Evolutionary conservation across 2,113 vertebrate species (phyloP).

Genomic region (Cichladusa arquata): DNA sequence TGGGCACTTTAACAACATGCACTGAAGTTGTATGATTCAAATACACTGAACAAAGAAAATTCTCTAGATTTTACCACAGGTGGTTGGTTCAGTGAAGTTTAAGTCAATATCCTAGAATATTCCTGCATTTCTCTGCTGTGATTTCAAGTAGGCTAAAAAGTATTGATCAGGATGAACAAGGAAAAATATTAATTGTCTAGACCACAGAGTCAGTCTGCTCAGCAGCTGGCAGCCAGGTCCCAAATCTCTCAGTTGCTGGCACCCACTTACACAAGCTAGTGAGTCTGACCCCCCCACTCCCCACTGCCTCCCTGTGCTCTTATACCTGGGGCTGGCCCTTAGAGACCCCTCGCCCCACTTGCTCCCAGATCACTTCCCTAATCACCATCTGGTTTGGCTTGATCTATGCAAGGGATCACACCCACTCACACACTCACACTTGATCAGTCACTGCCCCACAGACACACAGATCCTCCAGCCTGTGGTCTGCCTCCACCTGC

Average conservation of each 20-base stretch:
- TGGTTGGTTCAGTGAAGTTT: background rate
- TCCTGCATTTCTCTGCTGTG: background rate
- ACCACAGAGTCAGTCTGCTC: background rate
- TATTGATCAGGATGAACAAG: background rate
- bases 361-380: background rate
- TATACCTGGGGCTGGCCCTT: background rate
- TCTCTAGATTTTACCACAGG: background rate
- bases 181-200: background rate
- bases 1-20: background rate
- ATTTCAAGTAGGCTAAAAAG: background rate
- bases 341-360: background rate
- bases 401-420: background rate
- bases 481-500: background rate
- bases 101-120: background rate
- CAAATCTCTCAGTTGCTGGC: background rate
- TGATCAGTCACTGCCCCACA: background rate
- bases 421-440: background rate
- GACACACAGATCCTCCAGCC: background rate
- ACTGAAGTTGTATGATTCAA: background rate
- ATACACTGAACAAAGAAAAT: background rate
- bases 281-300: accelerated
- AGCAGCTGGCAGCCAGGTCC: background rate
- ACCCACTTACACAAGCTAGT: background rate
- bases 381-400: background rate
- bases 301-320: background rate